Percentiles rank a stretch among this genome's conserved stretches.
phyloP scores from a whole-genome alignment of 2,888 invertebrate species.

The Xylocampa areola region DNA sequence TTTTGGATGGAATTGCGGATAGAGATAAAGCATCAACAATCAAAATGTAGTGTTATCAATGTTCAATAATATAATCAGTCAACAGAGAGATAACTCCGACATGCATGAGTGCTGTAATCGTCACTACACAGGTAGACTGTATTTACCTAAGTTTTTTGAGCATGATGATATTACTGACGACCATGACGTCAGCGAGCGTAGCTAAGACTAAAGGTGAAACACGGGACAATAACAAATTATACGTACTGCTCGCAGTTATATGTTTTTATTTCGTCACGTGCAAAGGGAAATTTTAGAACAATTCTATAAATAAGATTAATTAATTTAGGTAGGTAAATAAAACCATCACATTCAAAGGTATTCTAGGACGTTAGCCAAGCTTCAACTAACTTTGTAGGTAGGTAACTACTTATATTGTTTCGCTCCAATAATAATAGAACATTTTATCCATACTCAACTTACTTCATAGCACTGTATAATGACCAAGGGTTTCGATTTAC shows the following conservation, averaged over 20 bases:
- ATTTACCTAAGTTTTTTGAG: slow-evolving; percentile 8
- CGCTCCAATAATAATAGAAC: slow-evolving; percentile 67
- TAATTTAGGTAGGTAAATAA: too few relatives aligned
- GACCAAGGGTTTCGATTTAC: slow-evolving; percentile 86
- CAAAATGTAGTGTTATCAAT: slow-evolving; percentile 41
- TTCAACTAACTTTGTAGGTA: slow-evolving; percentile 26
- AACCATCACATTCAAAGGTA: slow-evolving; percentile 16
- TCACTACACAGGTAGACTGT: slow-evolving; percentile 6
- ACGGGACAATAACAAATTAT: neutral
- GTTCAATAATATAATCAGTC: slow-evolving; percentile 53
- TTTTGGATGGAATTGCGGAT: slow-evolving; percentile 18
- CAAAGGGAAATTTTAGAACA: neutral
- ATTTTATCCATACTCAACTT: slow-evolving; percentile 72
- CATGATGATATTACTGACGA: slow-evolving; percentile 36
- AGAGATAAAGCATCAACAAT: slow-evolving; percentile 35
- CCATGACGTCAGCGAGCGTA: slow-evolving; percentile 30
- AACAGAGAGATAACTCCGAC: slow-evolving; percentile 49
- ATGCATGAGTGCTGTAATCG: slow-evolving; percentile 22
- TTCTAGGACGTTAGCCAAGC: slow-evolving; percentile 11
- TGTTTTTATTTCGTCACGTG: slow-evolving; percentile 3
- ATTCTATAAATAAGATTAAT: too few relatives aligned
- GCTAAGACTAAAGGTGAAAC: slow-evolving; percentile 15
- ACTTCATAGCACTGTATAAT: slow-evolving; percentile 91
- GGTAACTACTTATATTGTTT: slow-evolving; percentile 55
- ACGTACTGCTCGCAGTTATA: neutral